A percentile compares a stretch with the other conserved stretches of the same genome.
These are phyloP conservation scores for Microcebus jonahi DNA, from an alignment of 2,113 vertebrate species.

Conservation along the genomic window DNA sequence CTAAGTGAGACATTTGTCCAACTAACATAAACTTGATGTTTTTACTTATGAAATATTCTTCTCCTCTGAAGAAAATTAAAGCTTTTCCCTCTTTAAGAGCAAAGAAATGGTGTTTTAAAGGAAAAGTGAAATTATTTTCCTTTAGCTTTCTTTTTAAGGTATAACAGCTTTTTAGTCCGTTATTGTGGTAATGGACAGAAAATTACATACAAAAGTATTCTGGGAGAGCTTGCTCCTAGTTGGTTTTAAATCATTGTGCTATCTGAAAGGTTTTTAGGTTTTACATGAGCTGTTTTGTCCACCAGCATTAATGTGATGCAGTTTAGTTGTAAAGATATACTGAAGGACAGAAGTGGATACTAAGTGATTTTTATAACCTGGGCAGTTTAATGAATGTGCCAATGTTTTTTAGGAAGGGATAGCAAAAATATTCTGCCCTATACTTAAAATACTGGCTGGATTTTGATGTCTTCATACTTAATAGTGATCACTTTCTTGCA, in stretches of 20 bases:
- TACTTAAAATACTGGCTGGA: background rate
- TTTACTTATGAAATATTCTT: constrained; percentile 50
- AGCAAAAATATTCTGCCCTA: background rate
- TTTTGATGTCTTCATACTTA: constrained; percentile 40
- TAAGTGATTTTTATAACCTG: constrained; percentile 50
- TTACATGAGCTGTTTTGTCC: background rate
- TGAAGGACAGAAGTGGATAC: background rate
- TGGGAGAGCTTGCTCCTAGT: background rate
- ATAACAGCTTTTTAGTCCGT: constrained; percentile 22
- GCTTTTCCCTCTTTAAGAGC: background rate
- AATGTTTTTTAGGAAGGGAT: constrained; percentile 3
- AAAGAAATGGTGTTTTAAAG: constrained; percentile 57
- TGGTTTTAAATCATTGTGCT: constrained; percentile 59
- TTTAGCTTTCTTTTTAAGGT: constrained; percentile 48
- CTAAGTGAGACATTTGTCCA: constrained; percentile 62
- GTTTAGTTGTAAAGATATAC: constrained; percentile 14
- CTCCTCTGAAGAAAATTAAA: background rate
- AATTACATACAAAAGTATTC: constrained; percentile 42
- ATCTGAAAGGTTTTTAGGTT: constrained; percentile 50
- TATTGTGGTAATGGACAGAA: constrained; percentile 40
- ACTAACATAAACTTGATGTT: constrained; percentile 53
- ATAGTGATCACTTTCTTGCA: constrained; percentile 40
- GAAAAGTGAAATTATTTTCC: constrained; percentile 51
- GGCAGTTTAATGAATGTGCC: constrained; percentile 42
- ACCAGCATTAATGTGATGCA: constrained; percentile 40